phyloP scores from a whole-genome alignment of 2,113 vertebrate species.

The Trochalopteron elliotii region DNA sequence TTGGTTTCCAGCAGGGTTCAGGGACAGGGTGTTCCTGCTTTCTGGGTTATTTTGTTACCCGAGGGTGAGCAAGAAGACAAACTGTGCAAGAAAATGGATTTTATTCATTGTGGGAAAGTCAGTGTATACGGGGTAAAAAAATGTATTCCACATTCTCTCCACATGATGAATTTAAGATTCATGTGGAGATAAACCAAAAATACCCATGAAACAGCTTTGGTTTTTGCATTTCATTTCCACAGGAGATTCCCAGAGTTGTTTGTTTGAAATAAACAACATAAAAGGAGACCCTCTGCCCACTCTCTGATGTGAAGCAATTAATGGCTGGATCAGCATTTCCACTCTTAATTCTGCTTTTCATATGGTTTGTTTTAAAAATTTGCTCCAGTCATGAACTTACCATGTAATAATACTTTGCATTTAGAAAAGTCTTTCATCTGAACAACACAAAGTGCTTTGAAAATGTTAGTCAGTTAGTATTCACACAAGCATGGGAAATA shows the following conservation, averaged over 20 bases:
- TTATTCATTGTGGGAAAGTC: slow-evolving; percentile 50
- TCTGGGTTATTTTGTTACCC: slow-evolving; percentile 33
- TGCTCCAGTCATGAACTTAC: slow-evolving; percentile 34
- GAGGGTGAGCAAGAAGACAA: slow-evolving; percentile 18
- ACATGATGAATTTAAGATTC: slow-evolving; percentile 49
- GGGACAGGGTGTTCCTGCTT: slow-evolving; percentile 50
- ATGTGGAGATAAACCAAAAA: slow-evolving; percentile 54
- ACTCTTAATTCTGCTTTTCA: slow-evolving; percentile 40
- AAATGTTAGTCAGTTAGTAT: not conserved
- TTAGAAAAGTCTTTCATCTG: slow-evolving; percentile 36
- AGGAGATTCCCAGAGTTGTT: slow-evolving; percentile 39
- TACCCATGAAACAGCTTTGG: slow-evolving; percentile 47
- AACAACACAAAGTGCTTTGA: slow-evolving; percentile 1
- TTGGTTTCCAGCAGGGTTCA: not conserved
- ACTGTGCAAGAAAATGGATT: slow-evolving; percentile 40
- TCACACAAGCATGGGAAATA: not conserved
- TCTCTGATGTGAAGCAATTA: slow-evolving; percentile 22
- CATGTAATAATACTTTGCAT: not conserved
- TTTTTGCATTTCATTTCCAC: slow-evolving; percentile 45
- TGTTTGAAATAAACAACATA: slow-evolving; percentile 51
- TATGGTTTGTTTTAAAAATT: slow-evolving; percentile 53
- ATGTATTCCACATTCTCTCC: slow-evolving; percentile 51
- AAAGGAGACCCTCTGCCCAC: slow-evolving; percentile 31
- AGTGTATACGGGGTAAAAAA: not conserved
- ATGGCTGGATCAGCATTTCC: slow-evolving; percentile 22